These are phyloP conservation scores for Elysia crispata DNA, from an alignment of 2,888 invertebrate species.

Conservation along the genomic window DNA sequence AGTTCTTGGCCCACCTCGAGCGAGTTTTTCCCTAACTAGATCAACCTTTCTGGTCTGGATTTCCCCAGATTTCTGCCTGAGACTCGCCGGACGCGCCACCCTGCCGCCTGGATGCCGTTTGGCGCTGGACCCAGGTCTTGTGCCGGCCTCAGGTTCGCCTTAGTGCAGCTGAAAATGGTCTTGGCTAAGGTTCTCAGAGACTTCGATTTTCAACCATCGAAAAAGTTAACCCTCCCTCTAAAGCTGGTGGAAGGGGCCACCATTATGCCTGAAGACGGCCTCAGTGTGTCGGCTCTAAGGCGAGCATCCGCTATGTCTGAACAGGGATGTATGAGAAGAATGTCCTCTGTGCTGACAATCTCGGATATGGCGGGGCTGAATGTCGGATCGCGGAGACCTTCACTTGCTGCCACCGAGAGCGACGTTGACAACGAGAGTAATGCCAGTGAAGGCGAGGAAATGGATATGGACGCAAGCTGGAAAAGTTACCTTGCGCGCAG, in stretches of 20 bases:
- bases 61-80: conserved; percentile 64
- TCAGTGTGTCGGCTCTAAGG: conserved; percentile 54
- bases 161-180: conserved; percentile 71
- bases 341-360: background rate
- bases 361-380: conserved; percentile 23
- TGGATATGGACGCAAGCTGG: background rate
- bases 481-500: background rate
- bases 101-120: conserved; percentile 73
- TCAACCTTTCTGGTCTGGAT: no score
- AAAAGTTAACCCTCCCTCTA: conserved; percentile 58
- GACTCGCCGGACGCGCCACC: conserved; percentile 60
- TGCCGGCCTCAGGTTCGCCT: conserved; percentile 71
- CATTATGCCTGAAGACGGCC: conserved; percentile 67
- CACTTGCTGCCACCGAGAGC: background rate
- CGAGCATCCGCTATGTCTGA: conserved; percentile 44
- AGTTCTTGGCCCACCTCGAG: no score
- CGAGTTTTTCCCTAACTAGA: no score
- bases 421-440: background rate
- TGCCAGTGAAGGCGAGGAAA: background rate
- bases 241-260: conserved; percentile 69
- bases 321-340: conserved; percentile 26
- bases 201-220: conserved; percentile 62
- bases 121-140: conserved; percentile 73
- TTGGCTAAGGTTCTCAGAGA: conserved; percentile 64
- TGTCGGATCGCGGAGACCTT: conserved; percentile 14